These are phyloP conservation scores for Muricea muricata DNA, from an alignment of 92 coral and sea anemone genomes.

Conservation along the genomic window DNA sequence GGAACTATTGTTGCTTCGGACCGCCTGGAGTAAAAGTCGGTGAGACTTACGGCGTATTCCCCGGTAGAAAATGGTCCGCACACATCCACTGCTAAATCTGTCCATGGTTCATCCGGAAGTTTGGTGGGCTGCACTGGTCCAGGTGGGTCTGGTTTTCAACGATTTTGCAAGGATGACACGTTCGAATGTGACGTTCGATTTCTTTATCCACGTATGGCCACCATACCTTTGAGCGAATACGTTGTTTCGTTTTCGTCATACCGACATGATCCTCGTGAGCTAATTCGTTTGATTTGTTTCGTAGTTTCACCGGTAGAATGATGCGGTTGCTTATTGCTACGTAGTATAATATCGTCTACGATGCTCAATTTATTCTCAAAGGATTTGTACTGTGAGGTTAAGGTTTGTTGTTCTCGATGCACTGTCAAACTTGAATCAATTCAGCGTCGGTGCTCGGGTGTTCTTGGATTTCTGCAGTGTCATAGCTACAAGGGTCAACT, in stretches of 20 bases:
- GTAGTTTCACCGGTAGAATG: conserved; percentile 47
- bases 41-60: too few relatives aligned
- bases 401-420: conserved; percentile 26
- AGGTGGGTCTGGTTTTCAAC: too few relatives aligned
- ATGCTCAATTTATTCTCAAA: conserved; percentile 52
- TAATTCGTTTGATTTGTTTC: conserved; percentile 28
- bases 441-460: conserved; percentile 32
- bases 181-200: background rate
- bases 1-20: too few relatives aligned
- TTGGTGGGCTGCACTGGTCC: too few relatives aligned
- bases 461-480: conserved; percentile 25
- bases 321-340: conserved; percentile 48
- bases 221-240: conserved; percentile 41
- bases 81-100: too few relatives aligned
- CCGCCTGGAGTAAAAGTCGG: too few relatives aligned
- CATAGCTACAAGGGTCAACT: conserved; percentile 46
- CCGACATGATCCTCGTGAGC: conserved; percentile 62
- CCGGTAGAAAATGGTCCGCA: too few relatives aligned
- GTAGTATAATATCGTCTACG: conserved; percentile 47
- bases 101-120: too few relatives aligned
- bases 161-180: too few relatives aligned
- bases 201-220: too few relatives aligned
- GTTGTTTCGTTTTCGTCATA: conserved; percentile 58
- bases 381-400: conserved; percentile 37
- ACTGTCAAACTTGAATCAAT: conserved; percentile 32